Percentiles rank a stretch among this genome's conserved stretches.
Conservation (phyloP, 2,113 vertebrate species). For the Chunga burmeisteri region DNA sequence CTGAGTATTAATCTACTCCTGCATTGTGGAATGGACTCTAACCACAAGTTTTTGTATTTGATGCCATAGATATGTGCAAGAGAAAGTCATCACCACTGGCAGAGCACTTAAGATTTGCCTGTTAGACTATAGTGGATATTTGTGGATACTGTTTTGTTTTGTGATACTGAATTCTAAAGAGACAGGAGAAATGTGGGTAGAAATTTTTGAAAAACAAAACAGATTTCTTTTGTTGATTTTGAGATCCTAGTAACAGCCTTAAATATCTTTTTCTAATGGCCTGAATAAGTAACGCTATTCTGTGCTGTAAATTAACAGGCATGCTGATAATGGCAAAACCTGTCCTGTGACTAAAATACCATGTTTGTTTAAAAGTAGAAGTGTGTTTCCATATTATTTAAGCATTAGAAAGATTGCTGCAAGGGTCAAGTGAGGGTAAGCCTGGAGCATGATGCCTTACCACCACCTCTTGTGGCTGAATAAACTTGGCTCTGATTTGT, state of each 20-base stretch:
- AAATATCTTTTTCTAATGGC: not conserved
- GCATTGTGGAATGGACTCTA: not conserved
- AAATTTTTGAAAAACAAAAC: not conserved
- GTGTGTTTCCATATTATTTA: not conserved
- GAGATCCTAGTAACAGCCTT: not conserved
- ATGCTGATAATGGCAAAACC: not conserved
- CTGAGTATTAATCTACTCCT: not conserved
- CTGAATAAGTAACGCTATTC: not conserved
- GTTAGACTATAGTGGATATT: not conserved
- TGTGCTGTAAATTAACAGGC: not conserved
- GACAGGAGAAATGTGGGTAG: not conserved
- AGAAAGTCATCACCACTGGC: not conserved
- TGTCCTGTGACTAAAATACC: not conserved
- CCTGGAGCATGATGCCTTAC: not conserved
- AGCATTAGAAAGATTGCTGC: not conserved
- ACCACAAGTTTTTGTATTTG: not conserved
- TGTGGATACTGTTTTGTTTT: not conserved
- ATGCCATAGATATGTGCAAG: not conserved
- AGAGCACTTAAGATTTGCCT: not conserved
- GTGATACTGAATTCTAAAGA: not conserved
- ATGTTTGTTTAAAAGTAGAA: not conserved
- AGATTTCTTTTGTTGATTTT: not conserved
- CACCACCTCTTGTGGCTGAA: not conserved
- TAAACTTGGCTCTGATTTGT: constrained; percentile 9
- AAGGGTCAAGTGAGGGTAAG: not conserved